phyloP scores from a whole-genome alignment of 2,797 vertebrate species.

The Cephalopachus bancanus region DNA sequence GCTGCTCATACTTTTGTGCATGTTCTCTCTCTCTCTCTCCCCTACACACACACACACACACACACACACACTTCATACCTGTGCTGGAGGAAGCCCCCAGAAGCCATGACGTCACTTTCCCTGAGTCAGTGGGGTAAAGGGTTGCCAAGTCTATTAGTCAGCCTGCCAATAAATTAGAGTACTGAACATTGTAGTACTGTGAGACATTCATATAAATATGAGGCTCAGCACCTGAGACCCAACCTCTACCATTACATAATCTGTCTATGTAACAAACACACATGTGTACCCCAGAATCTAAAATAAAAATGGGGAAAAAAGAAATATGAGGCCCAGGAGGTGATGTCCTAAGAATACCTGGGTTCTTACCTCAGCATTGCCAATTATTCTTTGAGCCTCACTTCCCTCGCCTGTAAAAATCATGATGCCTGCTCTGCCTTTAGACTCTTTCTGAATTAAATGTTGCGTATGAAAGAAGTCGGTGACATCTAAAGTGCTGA shows the following conservation, averaged over 20 bases:
- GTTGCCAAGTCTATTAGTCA: neutral
- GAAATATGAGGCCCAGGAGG: neutral
- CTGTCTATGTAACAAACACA: too few relatives aligned
- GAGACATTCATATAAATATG: neutral
- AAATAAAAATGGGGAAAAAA: neutral
- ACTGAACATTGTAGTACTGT: neutral
- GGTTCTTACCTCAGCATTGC: neutral
- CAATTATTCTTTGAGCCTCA: neutral
- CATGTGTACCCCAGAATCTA: too few relatives aligned
- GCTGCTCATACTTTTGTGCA: neutral
- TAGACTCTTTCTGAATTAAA: neutral
- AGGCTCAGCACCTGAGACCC: neutral
- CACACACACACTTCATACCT: neutral
- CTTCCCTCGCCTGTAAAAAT: slow-evolving; percentile 6
- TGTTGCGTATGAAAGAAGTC: neutral
- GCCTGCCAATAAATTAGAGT: neutral
- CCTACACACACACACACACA: neutral
- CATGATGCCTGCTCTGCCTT: neutral
- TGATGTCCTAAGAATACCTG: neutral
- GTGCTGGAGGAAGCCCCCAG: neutral
- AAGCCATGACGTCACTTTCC: neutral
- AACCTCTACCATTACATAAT: too few relatives aligned
- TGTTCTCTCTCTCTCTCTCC: neutral
- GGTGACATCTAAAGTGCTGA: neutral
- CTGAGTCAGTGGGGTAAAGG: neutral